Evolutionary conservation across 2,113 vertebrate species (phyloP), one percentile per base, ranked within the genome.

Genomic region (Takifugu flavidus): DNA sequence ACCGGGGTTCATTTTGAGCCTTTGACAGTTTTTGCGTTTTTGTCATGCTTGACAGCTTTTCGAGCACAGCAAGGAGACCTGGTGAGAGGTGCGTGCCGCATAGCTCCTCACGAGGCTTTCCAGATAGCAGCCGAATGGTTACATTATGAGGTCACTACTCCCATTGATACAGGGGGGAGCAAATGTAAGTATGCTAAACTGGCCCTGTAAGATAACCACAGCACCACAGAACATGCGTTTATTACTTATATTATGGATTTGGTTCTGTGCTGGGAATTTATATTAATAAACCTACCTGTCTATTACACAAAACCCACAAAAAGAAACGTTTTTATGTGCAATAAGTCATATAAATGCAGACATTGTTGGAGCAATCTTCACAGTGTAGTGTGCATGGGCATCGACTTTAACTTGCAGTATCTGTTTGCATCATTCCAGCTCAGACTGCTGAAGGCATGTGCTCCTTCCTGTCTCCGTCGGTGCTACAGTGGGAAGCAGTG

Each of bases 401-500:
- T 25, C 11, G 10, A 26, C 12, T 11, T 50, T 52, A 27, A 52
- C 14, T 1, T 53, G 2, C 5, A 14, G 8, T 53, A 3, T 51
- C 50, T 39, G 2, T 57, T 53, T 62, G n/a, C 12, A 11, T 39
- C 6, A 55, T n/a, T 29, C 43, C 72, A 95, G 93, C 91, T 54
- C 94, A 91, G 82, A 87, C 89, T 13, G 87, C 87, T 2, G 93
- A 94, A 86, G 91, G 92, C 31, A 77, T 93, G 70, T 96, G 94
- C 81, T 92, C 93, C 68, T 87, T 94, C 58, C 90, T 94, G 71
- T 98, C 95, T 4, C 92, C 93, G 2, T 94, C 94, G 25, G 95
- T 91, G 65, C 89, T 94, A 53, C 94, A 98, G 67, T 99, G 97
- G 97, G 97, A 99, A 20, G 96, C 97, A 44, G 92, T 96, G 93